Base-by-base conservation (phyloP, 2,113 vertebrate genomes). In the Limanda limanda region DNA sequence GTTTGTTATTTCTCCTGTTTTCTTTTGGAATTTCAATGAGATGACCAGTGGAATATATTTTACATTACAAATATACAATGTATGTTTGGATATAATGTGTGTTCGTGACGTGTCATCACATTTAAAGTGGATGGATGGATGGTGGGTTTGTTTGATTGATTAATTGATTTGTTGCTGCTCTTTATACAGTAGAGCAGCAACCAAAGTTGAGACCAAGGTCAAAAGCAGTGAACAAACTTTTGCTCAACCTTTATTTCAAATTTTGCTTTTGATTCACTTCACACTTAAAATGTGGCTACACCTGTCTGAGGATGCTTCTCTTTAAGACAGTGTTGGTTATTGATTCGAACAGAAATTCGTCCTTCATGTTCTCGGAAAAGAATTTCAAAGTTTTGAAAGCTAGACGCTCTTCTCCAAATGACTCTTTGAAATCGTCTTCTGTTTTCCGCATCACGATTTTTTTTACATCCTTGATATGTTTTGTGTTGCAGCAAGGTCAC, bases 371-470 rank as follows among this genome's bases (percentile, higher is more conserved):
- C 12, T 68, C 37, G 11, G 20, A 58, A 48, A 55, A 0, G 2
- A 2, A 42, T 59, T 79, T 64, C 0, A 57, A 40, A 62, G 23
- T 63, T 64, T 47, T 37, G 37, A 55, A 76, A 73, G 25, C 2
- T 7, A 55, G 23, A 7, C 0, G 1, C 42, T 59, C 5, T 73
- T 61, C 42, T 55, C 18, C 12, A 55, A 77, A 55, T 45, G 10
- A 78, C 27, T 65, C 13, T 81, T 45, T 2, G 12, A 74, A 27
- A 20, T 42, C 1, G 0, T 40, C 15, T 80, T 62, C 57, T 73
- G n/a, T 82, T 65, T 31, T 74, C 20, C 35, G n/a, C 61, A 54
- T 70, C 55, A 55, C 13, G 4, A 73, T 48, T 62, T 58, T 48
- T 62, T 58, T 71, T 52, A 18, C 23, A 25, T 52, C 71, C 51